phyloP scores from a whole-genome alignment of 1,140 invertebrate genomes.

The Chymomyza costata region DNA sequence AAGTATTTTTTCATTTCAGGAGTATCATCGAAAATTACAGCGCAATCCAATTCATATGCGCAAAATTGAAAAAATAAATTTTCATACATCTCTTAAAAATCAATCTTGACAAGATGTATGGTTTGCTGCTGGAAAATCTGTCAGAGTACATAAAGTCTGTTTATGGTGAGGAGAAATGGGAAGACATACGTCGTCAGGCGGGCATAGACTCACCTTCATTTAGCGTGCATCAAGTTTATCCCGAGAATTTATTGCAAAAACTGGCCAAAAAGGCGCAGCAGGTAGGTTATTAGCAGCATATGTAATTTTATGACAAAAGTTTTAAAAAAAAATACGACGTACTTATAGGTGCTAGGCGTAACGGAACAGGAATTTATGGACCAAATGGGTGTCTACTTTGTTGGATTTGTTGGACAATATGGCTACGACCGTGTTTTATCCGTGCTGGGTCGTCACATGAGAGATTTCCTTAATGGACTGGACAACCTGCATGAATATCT shows the following conservation, averaged over 20 bases:
- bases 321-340: slow-evolving; percentile 1
- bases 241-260: slow-evolving; percentile 89
- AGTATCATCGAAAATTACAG: too few relatives aligned
- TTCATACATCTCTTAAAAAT: not conserved
- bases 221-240: slow-evolving; percentile 94
- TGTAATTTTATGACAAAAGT: not conserved
- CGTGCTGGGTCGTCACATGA: slow-evolving; percentile 92
- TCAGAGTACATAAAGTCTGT: slow-evolving; percentile 91
- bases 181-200: slow-evolving; percentile 87
- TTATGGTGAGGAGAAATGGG: slow-evolving; percentile 95
- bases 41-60: too few relatives aligned
- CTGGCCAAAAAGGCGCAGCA: slow-evolving; percentile 89
- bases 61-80: too few relatives aligned
- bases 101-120: slow-evolving; percentile 86
- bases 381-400: slow-evolving; percentile 92
- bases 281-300: slow-evolving; percentile 76
- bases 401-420: slow-evolving; percentile 94
- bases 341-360: slow-evolving; percentile 85
- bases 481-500: slow-evolving; percentile 98
- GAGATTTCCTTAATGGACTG: slow-evolving; percentile 96
- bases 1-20: too few relatives aligned
- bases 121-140: slow-evolving; percentile 93
- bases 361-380: slow-evolving; percentile 92
- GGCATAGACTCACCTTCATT: slow-evolving; percentile 91
- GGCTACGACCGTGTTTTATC: slow-evolving; percentile 94